Evolutionary conservation across 1,140 invertebrate genomes (phyloP).

Genomic region (Lordiphosa mommai): DNA sequence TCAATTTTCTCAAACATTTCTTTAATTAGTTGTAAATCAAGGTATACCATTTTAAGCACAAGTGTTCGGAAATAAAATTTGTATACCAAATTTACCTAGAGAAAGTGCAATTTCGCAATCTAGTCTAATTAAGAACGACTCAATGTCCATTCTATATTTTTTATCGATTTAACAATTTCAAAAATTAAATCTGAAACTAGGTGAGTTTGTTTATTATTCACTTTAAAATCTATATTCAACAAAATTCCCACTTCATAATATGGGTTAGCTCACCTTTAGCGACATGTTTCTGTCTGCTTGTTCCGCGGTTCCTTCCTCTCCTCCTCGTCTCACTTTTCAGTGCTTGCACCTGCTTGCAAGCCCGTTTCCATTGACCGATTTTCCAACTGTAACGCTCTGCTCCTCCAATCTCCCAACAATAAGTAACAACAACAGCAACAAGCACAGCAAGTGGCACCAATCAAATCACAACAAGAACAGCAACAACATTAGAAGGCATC

Average conservation of each 20-base stretch:
- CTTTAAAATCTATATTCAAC: not conserved
- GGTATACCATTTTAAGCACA: no score
- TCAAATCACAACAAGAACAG: conserved; percentile 38
- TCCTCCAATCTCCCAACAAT: conserved; percentile 15
- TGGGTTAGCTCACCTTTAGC: conserved; percentile 67
- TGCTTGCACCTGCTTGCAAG: conserved; percentile 67
- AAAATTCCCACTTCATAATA: not conserved
- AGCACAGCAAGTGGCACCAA: conserved; percentile 37
- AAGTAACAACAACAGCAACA: conserved; percentile 5
- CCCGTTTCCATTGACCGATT: conserved; percentile 76
- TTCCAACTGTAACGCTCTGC: conserved; percentile 58
- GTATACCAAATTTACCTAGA: no score
- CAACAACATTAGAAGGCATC: conserved; percentile 39
- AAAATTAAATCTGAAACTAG: no score
- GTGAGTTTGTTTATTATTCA: no score
- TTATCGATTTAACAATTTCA: no score
- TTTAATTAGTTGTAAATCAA: no score
- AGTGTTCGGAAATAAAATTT: no score
- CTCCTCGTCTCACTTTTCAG: conserved; percentile 18
- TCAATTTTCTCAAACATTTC: no score
- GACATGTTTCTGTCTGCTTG: conserved; percentile 47
- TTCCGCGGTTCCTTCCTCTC: conserved; percentile 12
- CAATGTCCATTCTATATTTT: no score
- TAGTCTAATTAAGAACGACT: no score
- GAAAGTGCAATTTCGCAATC: no score